phyloP scores from a whole-genome alignment of 2,888 invertebrate genomes.

The Linnaemya vulpina region DNA sequence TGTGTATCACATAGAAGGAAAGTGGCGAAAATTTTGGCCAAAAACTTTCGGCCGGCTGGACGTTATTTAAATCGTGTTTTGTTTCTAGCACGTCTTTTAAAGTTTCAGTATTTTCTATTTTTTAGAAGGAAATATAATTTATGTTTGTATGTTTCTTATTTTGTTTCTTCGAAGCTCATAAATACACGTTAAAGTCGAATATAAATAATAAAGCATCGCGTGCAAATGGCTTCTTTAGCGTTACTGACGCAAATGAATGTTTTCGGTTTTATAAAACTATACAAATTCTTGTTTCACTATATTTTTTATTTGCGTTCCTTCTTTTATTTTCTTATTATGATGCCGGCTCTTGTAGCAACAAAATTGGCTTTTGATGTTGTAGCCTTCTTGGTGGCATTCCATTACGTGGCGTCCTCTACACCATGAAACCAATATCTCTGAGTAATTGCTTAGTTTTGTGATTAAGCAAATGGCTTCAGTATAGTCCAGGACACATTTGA shows the following conservation, averaged over 20 bases:
- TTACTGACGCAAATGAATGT: slow-evolving; percentile 15
- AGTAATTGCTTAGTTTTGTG: slow-evolving; percentile 19
- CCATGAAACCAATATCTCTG: neutral
- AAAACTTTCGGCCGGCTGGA: slow-evolving; percentile 35
- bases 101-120: slow-evolving; percentile 8
- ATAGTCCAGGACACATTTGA: neutral
- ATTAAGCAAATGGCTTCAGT: neutral
- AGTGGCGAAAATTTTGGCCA: neutral
- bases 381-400: slow-evolving; percentile 11
- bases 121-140: slow-evolving; percentile 57
- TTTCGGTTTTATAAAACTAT: slow-evolving; percentile 39
- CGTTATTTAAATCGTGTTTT: slow-evolving; percentile 23
- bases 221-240: slow-evolving; percentile 68
- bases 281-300: slow-evolving; percentile 56
- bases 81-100: neutral
- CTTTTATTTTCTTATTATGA: slow-evolving; percentile 8
- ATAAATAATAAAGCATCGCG: slow-evolving; percentile 63
- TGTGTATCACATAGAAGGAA: neutral
- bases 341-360: slow-evolving; percentile 46
- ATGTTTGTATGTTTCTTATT: slow-evolving; percentile 46
- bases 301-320: neutral
- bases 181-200: slow-evolving; percentile 27
- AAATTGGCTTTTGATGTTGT: slow-evolving; percentile 1
- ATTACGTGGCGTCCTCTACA: neutral
- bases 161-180: slow-evolving; percentile 48